Conservation (phyloP, 2,797 vertebrate species). For the Hippocampus kuda region DNA sequence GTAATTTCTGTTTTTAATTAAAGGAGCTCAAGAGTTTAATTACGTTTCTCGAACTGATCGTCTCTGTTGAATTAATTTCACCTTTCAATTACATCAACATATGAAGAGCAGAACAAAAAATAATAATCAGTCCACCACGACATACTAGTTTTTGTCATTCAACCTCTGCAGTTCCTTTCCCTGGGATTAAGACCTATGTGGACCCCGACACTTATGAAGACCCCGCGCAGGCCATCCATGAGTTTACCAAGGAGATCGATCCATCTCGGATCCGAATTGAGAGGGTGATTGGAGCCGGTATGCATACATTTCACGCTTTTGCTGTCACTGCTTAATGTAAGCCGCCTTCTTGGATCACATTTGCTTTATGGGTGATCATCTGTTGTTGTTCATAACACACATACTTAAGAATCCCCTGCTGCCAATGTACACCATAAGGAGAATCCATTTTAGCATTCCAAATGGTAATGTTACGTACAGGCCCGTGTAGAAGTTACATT, state of each 20-base stretch:
- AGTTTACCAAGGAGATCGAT: slow-evolving; percentile 94
- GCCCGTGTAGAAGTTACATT: slow-evolving; percentile 10
- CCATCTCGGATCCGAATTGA: slow-evolving; percentile 89
- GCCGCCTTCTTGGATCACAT: slow-evolving; percentile 18
- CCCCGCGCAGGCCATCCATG: slow-evolving; percentile 84
- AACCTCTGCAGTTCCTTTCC: slow-evolving; percentile 68
- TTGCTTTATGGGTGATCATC: slow-evolving; percentile 34
- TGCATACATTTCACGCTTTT: neutral
- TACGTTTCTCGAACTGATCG: neutral
- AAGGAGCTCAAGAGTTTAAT: slow-evolving; percentile 3
- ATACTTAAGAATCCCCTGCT: neutral
- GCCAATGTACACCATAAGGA: neutral
- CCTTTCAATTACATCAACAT: slow-evolving; percentile 1
- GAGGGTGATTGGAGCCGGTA: slow-evolving; percentile 91
- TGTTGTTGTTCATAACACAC: neutral
- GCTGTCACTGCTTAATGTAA: neutral
- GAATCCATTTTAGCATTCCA: neutral
- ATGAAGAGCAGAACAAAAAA: neutral
- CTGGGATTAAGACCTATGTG: slow-evolving; percentile 86
- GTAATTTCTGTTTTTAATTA: slow-evolving; percentile 3
- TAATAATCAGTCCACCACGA: no score
- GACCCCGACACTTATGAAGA: slow-evolving; percentile 93
- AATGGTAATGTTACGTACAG: neutral
- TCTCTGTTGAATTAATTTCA: slow-evolving; percentile 1
- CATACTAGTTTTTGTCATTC: neutral